These are phyloP conservation scores for Papilio demoleus DNA, from an alignment of 2,888 invertebrate species.

Conservation along the genomic window DNA sequence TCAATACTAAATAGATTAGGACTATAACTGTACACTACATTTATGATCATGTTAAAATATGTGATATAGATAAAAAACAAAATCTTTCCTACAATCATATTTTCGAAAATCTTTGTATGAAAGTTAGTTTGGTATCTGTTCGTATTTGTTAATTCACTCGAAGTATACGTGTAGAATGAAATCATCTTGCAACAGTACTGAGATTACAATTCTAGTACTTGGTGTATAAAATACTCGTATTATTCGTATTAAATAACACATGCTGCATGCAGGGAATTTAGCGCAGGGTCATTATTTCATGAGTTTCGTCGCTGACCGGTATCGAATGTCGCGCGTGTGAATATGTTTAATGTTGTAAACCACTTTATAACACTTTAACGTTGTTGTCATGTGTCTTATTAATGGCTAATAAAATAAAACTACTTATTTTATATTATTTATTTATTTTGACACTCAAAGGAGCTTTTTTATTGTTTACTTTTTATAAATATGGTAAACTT, in stretches of 20 bases:
- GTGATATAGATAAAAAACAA: no score
- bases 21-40: no score
- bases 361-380: slow-evolving; percentile 7
- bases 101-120: no score
- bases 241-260: slow-evolving; percentile 39
- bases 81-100: no score
- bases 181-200: slow-evolving; percentile 36
- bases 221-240: slow-evolving; percentile 34
- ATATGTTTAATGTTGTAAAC: slow-evolving; percentile 24
- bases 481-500: not conserved
- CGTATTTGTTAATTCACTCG: slow-evolving; percentile 3
- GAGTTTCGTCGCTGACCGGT: slow-evolving; percentile 27
- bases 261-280: slow-evolving; percentile 42
- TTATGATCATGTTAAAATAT: no score
- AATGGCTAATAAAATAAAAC: not conserved
- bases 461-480: not conserved
- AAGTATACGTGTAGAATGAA: slow-evolving; percentile 16
- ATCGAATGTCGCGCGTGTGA: slow-evolving; percentile 27
- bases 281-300: slow-evolving; percentile 45
- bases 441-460: not conserved
- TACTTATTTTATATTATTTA: not conserved
- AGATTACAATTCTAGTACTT: slow-evolving; percentile 27
- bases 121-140: not conserved
- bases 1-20: no score
- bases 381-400: slow-evolving; percentile 9